A percentile compares a stretch with the other conserved stretches of the same genome.
These are phyloP conservation scores for Rhinichthys osculus DNA, from an alignment of 2,797 vertebrate species.

Conservation along the genomic window DNA sequence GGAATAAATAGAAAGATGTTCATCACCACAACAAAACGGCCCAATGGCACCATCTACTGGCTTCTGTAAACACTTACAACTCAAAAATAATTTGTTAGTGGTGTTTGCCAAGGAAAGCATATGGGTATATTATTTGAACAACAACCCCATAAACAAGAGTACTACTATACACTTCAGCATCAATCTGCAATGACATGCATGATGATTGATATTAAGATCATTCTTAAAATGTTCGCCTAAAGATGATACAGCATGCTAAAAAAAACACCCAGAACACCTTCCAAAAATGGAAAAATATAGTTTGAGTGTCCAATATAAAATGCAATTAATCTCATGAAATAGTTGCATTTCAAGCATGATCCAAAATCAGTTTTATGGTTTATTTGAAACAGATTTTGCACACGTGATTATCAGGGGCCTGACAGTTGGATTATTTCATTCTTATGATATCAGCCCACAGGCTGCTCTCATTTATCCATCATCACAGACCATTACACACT, in stretches of 20 bases:
- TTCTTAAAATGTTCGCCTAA: not conserved
- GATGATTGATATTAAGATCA: not conserved
- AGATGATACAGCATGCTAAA: not conserved
- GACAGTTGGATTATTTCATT: not conserved
- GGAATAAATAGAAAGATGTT: not conserved
- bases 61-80: not conserved
- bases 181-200: not conserved
- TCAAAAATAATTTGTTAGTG: not conserved
- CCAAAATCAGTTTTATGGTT: not conserved
- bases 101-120: not conserved
- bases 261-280: not conserved
- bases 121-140: not conserved
- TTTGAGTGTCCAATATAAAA: not conserved
- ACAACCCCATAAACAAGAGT: not conserved
- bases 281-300: not conserved
- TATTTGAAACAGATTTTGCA: not conserved
- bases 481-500: conserved; percentile 1
- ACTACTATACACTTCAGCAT: not conserved
- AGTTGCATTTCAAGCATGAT: not conserved
- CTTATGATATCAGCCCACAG: not conserved
- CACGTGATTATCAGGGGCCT: not conserved
- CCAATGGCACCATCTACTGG: conserved; percentile 35
- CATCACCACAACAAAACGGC: not conserved
- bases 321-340: not conserved
- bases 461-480: conserved; percentile 3